Percentiles rank a stretch among this genome's conserved stretches.
Conservation (phyloP, 2,797 vertebrate species). For the Mus caroli region DNA sequence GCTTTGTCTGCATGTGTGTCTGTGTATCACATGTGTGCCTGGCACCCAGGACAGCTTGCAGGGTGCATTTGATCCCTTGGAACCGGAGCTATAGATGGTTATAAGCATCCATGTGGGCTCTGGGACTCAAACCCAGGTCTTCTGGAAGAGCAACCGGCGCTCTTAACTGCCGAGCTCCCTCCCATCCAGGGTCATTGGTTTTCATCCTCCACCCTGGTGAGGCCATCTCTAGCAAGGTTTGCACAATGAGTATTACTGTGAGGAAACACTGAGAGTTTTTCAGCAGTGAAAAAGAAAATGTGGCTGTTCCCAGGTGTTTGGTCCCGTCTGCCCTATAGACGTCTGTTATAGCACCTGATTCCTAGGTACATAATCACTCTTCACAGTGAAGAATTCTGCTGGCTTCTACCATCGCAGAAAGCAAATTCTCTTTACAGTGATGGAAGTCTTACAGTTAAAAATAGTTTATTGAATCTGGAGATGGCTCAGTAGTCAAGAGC, state of each 20-base stretch:
- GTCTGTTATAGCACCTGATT: not conserved
- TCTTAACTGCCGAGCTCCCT: not conserved
- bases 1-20: not conserved
- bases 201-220: not conserved
- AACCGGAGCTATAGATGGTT: not conserved
- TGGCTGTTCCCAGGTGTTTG: not conserved
- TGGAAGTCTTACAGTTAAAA: not conserved
- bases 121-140: not conserved
- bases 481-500: not conserved
- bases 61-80: not conserved
- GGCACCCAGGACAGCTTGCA: not conserved
- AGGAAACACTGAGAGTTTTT: not conserved
- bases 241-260: not conserved
- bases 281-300: not conserved
- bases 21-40: not conserved
- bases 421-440: not conserved
- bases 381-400: not conserved
- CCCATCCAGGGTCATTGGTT: not conserved
- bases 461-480: not conserved
- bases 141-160: not conserved
- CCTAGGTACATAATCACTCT: not conserved
- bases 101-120: too few relatives aligned
- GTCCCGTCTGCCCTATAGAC: not conserved
- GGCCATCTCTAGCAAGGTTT: not conserved
- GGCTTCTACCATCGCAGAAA: not conserved